These are phyloP conservation scores for Troglohyphantes excavatus DNA, from an alignment of 2,888 invertebrate genomes.

Conservation along the genomic window DNA sequence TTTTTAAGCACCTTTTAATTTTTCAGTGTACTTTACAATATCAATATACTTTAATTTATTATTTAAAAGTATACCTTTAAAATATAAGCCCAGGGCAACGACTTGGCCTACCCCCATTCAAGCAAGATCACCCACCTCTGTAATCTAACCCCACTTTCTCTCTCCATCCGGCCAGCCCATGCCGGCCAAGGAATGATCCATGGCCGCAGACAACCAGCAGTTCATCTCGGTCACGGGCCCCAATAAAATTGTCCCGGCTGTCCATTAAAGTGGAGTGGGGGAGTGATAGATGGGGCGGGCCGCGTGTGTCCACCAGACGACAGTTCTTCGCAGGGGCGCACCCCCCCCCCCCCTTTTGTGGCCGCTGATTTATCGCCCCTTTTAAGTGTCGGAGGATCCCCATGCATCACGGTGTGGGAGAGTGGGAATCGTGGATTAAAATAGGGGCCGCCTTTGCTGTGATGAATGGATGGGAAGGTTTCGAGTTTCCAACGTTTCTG, in stretches of 20 bases:
- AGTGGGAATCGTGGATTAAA: constrained; percentile 70
- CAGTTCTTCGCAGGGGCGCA: constrained; percentile 56
- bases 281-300: constrained; percentile 53
- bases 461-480: constrained; percentile 52
- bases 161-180: constrained; percentile 19
- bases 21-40: too few species aligned
- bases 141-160: background rate
- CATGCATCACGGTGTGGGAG: constrained; percentile 72
- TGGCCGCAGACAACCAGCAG: constrained; percentile 43
- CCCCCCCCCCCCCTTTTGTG: constrained; percentile 51
- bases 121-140: background rate
- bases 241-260: constrained; percentile 77
- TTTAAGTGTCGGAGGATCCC: constrained; percentile 67
- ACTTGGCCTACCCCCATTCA: background rate
- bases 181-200: constrained; percentile 46
- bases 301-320: constrained; percentile 56
- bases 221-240: constrained; percentile 58
- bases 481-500: constrained; percentile 11
- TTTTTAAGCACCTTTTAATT: too few species aligned
- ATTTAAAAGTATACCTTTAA: too few species aligned
- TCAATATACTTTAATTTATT: too few species aligned
- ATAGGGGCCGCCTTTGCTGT: constrained; percentile 58
- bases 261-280: constrained; percentile 74
- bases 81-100: too few species aligned
- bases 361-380: constrained; percentile 73